Conservation (phyloP, 2,888 invertebrate genomes). For the Acrocera orbiculus region DNA sequence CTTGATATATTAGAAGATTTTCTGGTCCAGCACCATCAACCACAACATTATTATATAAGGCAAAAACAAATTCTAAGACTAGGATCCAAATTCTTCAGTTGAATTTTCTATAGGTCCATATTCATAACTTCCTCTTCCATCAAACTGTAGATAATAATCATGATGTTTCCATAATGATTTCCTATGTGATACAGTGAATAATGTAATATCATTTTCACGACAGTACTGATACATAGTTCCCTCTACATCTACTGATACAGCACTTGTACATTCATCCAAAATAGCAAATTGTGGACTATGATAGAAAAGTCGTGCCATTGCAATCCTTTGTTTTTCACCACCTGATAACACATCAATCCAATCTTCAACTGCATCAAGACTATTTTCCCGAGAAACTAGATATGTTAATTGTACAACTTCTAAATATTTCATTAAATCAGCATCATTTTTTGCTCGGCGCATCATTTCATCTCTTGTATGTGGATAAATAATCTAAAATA, state of each 20-base stretch:
- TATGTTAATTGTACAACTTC: slow-evolving; percentile 71
- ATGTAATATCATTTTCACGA: slow-evolving; percentile 63
- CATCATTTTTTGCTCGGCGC: slow-evolving; percentile 59
- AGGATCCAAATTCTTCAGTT: slow-evolving; percentile 88
- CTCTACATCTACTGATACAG: slow-evolving; percentile 96
- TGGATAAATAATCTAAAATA: slow-evolving; percentile 67
- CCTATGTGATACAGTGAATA: slow-evolving; percentile 95
- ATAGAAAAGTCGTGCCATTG: slow-evolving; percentile 96
- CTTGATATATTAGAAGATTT: no score
- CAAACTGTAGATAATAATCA: slow-evolving; percentile 90
- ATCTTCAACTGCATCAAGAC: slow-evolving; percentile 85
- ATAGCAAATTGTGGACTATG: slow-evolving; percentile 98
- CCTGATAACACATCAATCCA: slow-evolving; percentile 98
- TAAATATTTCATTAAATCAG: slow-evolving; percentile 55
- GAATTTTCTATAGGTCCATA: slow-evolving; percentile 73
- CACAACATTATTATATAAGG: no score
- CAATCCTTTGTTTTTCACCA: slow-evolving; percentile 95
- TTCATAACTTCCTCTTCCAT: slow-evolving; percentile 80
- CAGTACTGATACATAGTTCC: slow-evolving; percentile 94
- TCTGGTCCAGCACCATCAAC: no score
- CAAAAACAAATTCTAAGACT: no score
- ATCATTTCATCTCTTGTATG: slow-evolving; percentile 75
- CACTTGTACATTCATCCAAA: slow-evolving; percentile 96
- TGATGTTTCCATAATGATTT: slow-evolving; percentile 96
- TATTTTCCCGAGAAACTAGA: slow-evolving; percentile 66